Conservation (phyloP, 2,113 vertebrate species). For the Psephotus haematonotus region DNA sequence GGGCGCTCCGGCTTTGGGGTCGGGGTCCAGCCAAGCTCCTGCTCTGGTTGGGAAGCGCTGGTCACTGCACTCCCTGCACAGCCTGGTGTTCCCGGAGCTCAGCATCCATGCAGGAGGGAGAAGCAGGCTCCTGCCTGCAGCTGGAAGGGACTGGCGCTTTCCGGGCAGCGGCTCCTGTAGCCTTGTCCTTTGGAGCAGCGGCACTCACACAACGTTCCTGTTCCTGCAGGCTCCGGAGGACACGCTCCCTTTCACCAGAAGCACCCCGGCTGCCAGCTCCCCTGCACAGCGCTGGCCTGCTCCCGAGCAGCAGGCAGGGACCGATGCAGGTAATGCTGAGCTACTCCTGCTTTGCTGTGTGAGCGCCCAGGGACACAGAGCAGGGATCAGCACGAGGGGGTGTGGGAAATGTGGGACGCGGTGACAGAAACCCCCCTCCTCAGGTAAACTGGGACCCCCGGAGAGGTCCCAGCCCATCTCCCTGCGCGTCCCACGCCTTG, state of each 20-base stretch:
- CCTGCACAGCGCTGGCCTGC: not conserved
- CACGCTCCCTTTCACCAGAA: not conserved
- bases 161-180: not conserved
- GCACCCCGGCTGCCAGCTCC: not conserved
- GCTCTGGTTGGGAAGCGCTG: not conserved
- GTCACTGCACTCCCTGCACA: not conserved
- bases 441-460: no score
- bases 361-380: not conserved
- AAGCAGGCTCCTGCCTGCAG: not conserved
- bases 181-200: not conserved
- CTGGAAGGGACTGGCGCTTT: not conserved
- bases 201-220: not conserved
- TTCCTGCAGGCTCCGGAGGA: not conserved
- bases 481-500: no score
- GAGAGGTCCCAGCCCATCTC: no score
- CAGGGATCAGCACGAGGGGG: fast-evolving
- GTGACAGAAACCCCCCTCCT: not conserved
- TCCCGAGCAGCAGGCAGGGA: not conserved
- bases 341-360: not conserved
- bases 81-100: not conserved
- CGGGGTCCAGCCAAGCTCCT: not conserved
- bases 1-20: not conserved
- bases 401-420: not conserved
- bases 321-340: not conserved
- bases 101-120: fast-evolving